Percentiles rank a stretch among this genome's conserved stretches.
phyloP scores from a whole-genome alignment of 1,140 invertebrate genomes.

The Helicoverpa zea region DNA sequence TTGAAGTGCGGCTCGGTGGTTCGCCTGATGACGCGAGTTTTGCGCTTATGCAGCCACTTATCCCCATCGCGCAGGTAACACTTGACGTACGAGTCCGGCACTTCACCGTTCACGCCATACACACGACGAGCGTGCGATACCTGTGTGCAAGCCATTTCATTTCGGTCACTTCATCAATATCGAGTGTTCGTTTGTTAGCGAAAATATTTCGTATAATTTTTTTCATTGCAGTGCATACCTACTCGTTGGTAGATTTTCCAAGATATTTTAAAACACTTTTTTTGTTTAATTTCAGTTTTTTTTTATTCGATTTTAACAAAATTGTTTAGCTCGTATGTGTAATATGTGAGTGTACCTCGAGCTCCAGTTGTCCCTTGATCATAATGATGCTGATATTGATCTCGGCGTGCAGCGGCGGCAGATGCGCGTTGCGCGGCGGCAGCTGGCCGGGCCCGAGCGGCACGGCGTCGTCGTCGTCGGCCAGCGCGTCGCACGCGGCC shows the following conservation, averaged over 20 bases:
- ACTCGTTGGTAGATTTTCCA: no score
- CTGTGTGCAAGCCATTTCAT: conserved; percentile 52
- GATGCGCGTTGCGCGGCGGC: conserved; percentile 90
- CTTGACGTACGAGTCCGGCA: conserved; percentile 96
- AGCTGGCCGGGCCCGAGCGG: conserved; percentile 93
- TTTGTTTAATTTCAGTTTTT: background rate
- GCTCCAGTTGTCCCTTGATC: conserved; percentile 96
- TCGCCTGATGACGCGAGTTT: conserved; percentile 94
- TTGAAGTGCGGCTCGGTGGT: conserved; percentile 94
- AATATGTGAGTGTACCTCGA: conserved; percentile 89
- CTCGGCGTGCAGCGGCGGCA: conserved; percentile 91
- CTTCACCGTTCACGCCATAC: conserved; percentile 82
- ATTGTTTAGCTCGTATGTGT: no score
- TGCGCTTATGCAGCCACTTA: conserved; percentile 95
- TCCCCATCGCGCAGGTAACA: conserved; percentile 96
- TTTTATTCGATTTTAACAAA: background rate
- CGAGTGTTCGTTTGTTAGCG: no score
- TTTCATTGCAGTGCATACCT: no score
- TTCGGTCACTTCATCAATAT: no score
- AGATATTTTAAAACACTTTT: background rate
- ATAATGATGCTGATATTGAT: conserved; percentile 95
- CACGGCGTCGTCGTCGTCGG: conserved; percentile 75
- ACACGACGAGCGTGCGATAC: conserved; percentile 82
- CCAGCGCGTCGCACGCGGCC: conserved; percentile 71
- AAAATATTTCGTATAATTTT: no score